phyloP scores from a whole-genome alignment of 2,113 vertebrate species.

The Percina caprodes region DNA sequence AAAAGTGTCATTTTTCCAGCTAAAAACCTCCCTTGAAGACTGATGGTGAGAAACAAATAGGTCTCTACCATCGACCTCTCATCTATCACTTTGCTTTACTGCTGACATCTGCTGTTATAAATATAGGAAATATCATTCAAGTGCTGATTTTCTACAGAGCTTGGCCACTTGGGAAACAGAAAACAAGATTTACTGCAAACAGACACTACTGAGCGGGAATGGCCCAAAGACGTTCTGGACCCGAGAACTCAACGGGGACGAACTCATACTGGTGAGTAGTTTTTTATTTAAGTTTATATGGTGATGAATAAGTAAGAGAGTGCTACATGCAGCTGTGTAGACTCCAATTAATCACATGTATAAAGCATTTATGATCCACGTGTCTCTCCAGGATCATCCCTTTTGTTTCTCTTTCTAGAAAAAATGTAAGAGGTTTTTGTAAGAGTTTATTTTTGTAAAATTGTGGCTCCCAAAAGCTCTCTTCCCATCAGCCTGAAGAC shows the following conservation, averaged over 20 bases:
- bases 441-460: slow-evolving; percentile 11
- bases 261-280: slow-evolving; percentile 94
- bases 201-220: slow-evolving; percentile 91
- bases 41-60: neutral
- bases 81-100: neutral
- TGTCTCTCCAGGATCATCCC: neutral
- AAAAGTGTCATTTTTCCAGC: neutral
- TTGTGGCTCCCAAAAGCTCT: neutral
- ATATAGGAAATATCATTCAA: slow-evolving; percentile 25
- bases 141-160: slow-evolving; percentile 85
- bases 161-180: slow-evolving; percentile 95
- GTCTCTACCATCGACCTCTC: neutral
- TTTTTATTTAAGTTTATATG: neutral
- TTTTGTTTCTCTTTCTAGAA: neutral
- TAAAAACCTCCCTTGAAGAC: neutral
- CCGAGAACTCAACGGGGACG: slow-evolving; percentile 92
- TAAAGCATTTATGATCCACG: neutral
- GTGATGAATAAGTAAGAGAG: neutral
- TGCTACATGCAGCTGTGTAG: neutral
- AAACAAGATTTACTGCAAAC: slow-evolving; percentile 96
- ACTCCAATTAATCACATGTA: neutral
- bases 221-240: slow-evolving; percentile 98
- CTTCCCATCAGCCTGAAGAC: slow-evolving; percentile 1
- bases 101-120: slow-evolving; percentile 6
- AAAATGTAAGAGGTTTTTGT: neutral